These are phyloP conservation scores for Nothobranchius furzeri DNA, from an alignment of 2,113 vertebrate species.

Conservation along the genomic window DNA sequence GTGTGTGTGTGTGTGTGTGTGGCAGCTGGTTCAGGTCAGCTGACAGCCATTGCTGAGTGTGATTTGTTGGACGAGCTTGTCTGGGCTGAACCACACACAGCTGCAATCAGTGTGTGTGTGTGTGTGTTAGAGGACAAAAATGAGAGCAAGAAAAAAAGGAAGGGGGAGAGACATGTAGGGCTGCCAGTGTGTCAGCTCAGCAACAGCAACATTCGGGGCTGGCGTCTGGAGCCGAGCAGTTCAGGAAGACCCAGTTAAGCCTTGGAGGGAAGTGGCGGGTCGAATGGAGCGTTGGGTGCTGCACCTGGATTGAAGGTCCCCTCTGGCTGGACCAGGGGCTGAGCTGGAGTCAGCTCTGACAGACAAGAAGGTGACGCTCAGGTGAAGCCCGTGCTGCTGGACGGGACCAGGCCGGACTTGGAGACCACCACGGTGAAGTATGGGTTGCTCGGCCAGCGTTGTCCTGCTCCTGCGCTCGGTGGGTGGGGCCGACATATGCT, in stretches of 20 bases:
- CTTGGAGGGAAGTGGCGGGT: constrained; percentile 6
- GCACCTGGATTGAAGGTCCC: constrained; percentile 30
- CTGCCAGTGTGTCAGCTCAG: constrained; percentile 86
- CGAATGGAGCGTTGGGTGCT: constrained; percentile 41
- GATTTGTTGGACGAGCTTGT: constrained; percentile 84
- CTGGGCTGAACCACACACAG: constrained; percentile 85
- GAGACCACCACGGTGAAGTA: constrained; percentile 78
- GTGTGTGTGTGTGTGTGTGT: constrained; percentile 24
- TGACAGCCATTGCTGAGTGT: constrained; percentile 85
- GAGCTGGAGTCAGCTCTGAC: not conserved
- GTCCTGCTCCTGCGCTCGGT: constrained; percentile 92
- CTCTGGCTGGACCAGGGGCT: constrained; percentile 64
- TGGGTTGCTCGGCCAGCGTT: constrained; percentile 96
- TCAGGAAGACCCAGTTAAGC: constrained; percentile 29
- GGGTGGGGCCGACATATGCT: constrained; percentile 92
- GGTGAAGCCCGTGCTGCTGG: constrained; percentile 24
- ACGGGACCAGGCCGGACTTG: constrained; percentile 19
- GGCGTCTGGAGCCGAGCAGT: constrained; percentile 45
- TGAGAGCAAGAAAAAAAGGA: constrained; percentile 15
- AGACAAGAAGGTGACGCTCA: constrained; percentile 14
- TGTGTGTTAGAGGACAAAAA: constrained; percentile 57
- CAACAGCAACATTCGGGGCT: constrained; percentile 53
- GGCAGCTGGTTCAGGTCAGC: constrained; percentile 86
- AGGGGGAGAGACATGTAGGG: constrained; percentile 80
- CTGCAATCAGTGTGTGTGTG: constrained; percentile 86